These are phyloP conservation scores for Probosciger aterrimus DNA, from an alignment of 2,113 vertebrate species.

Conservation along the genomic window DNA sequence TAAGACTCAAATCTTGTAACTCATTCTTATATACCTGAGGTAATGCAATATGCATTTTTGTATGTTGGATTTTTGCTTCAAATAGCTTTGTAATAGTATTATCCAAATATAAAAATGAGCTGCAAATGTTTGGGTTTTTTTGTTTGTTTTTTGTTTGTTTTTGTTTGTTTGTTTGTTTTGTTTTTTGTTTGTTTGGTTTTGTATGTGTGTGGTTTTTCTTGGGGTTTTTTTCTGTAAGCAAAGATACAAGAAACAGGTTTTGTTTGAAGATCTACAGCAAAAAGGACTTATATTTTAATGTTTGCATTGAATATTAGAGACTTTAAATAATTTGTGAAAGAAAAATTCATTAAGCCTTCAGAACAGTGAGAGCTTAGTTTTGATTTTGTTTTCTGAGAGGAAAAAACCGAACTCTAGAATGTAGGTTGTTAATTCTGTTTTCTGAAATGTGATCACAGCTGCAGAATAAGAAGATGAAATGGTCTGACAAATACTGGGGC, in stretches of 20 bases:
- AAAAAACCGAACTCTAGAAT: background rate
- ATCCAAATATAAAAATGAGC: slow-evolving; percentile 8
- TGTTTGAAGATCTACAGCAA: slow-evolving; percentile 30
- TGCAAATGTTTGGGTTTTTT: background rate
- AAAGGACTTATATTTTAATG: slow-evolving; percentile 17
- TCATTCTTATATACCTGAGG: slow-evolving; percentile 8
- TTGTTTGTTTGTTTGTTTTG: background rate
- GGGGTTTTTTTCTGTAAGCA: background rate
- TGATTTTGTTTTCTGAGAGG: background rate
- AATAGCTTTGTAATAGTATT: slow-evolving; percentile 36
- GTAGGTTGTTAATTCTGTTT: background rate
- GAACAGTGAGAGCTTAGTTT: background rate
- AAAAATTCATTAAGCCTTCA: slow-evolving; percentile 34
- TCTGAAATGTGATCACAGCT: background rate
- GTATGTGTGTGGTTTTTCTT: no score
- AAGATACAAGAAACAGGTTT: slow-evolving; percentile 16
- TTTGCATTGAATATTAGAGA: slow-evolving; percentile 39
- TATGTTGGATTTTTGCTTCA: slow-evolving; percentile 6
- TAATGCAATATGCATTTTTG: slow-evolving; percentile 12
- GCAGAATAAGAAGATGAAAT: background rate
- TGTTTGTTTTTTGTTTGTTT: background rate
- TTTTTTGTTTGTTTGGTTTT: background rate
- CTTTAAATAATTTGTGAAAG: slow-evolving; percentile 26
- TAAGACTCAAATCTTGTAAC: slow-evolving; percentile 4
- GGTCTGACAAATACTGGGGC: background rate